Evolutionary conservation across 2,113 vertebrate genomes (phyloP), one percentile per base, ranked within the genome.

Genomic region (Tychaedon coryphoeus): DNA sequence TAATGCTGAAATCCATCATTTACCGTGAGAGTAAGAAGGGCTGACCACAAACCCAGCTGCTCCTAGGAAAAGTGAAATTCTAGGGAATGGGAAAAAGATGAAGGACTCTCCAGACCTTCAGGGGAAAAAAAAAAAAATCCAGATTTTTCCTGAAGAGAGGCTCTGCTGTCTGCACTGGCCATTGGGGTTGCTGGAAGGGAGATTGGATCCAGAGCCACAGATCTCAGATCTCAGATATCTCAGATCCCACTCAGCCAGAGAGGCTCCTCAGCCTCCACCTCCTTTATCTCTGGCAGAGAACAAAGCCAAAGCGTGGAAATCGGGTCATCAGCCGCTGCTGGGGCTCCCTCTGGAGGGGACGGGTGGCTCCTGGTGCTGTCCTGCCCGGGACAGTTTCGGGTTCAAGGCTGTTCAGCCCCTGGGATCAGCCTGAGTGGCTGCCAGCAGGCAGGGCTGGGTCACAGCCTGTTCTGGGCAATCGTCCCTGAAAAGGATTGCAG

Each of bases 141-240:
- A 47, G 17, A 4, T 19, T 28, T 57, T n/a, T 28, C 24, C 56
- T 2, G 6, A 65, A 48, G 28, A 80, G n/a, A 6, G 11, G 17
- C 36, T 71, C 40, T 80, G 71, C 18, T 2, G 0, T 13, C 70
- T 33, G 9, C 3, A 0, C 5, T 40, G 79, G 14, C 42, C 33
- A 3, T 0, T 0, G 45, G 19, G 11, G 20, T 14, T 4, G 40
- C 45, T 56, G 69, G 19, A 14, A 25, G 4, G 0, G 4, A 12
- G 0, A 0, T 15, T 13, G 51, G 51, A 22, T 47, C 34, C 1
- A 65, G 80, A 81, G 66, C 60, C 22, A 13, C 17, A 50, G 12
- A 56, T 42, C 34, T 20, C 24, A 73, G 36, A 53, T 53, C 60
- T n/a, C 57, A 36, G 9, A 76, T 16, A 22, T 69, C 42, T 22